Evolutionary conservation across 2,113 vertebrate species (phyloP).

Genomic region (Ranitomeya variabilis): DNA sequence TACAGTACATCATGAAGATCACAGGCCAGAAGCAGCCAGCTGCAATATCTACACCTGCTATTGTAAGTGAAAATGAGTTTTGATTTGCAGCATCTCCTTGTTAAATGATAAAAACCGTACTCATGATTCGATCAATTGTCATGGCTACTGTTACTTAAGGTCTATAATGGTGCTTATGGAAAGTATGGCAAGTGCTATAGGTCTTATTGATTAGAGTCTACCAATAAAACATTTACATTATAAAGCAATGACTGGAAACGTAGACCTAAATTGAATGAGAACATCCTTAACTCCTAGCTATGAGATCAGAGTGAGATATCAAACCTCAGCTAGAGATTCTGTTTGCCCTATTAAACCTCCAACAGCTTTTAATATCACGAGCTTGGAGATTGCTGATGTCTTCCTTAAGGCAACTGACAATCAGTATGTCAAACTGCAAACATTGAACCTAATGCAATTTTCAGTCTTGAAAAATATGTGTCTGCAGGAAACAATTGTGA

Average conservation of each 20-base stretch:
- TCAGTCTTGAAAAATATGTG: conserved; percentile 22
- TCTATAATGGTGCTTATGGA: neutral
- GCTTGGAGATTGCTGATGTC: conserved; percentile 22
- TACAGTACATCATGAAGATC: neutral
- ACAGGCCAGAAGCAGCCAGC: neutral
- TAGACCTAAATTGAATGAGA: conserved; percentile 33
- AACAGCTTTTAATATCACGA: conserved; percentile 51
- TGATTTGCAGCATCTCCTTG: neutral
- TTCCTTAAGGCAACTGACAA: conserved; percentile 56
- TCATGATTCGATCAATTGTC: conserved; percentile 16
- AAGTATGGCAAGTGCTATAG: conserved; percentile 11
- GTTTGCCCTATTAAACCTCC: conserved; percentile 60
- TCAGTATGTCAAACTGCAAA: conserved; percentile 29
- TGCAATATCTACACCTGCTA: neutral
- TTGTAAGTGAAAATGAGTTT: neutral
- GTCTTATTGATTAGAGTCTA: conserved; percentile 29
- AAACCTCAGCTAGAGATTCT: conserved; percentile 21
- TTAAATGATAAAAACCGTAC: neutral
- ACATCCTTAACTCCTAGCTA: conserved; percentile 44
- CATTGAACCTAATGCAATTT: conserved; percentile 47
- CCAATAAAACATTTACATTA: conserved; percentile 16
- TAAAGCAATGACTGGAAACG: neutral
- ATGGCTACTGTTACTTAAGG: neutral
- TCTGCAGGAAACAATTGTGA: conserved; percentile 29
- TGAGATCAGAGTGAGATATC: conserved; percentile 59